Conservation (phyloP, 2,113 vertebrate species). For the Zapus hudsonius region DNA sequence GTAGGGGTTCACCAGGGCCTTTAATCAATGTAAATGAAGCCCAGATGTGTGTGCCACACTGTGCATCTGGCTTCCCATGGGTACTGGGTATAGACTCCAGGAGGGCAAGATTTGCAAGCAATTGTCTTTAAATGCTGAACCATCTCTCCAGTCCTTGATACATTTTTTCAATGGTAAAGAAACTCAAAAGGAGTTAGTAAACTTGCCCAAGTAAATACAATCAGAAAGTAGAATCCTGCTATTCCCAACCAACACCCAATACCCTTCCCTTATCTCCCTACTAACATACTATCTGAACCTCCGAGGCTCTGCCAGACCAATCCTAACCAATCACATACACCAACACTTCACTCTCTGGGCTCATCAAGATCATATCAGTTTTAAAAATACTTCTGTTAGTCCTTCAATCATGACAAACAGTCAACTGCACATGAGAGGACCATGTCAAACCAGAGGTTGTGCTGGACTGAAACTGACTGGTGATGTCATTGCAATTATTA, state of each 20-base stretch:
- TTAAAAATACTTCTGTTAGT: conserved; percentile 46
- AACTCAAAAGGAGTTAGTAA: neutral
- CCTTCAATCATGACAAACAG: conserved; percentile 49
- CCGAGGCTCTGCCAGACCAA: neutral
- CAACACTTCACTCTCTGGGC: neutral
- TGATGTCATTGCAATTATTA: neutral
- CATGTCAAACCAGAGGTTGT: neutral
- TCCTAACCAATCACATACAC: neutral
- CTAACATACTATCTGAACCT: neutral
- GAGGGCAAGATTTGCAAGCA: no score
- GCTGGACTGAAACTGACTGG: conserved; percentile 52
- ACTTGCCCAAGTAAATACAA: neutral
- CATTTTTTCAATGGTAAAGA: neutral
- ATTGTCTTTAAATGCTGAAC: no score
- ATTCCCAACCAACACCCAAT: neutral
- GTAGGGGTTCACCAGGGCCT: no score
- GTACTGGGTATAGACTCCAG: no score
- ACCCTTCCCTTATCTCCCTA: neutral
- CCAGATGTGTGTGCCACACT: no score
- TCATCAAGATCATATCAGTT: conserved; percentile 27
- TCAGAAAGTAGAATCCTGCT: neutral
- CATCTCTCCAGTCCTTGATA: no score
- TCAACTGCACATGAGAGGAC: neutral
- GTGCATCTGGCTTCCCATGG: no score
- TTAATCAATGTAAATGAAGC: no score